Evolutionary conservation across 1,140 invertebrate species (phyloP), one percentile per base, ranked within the genome.

Genomic region (Mactra quadrangularis): DNA sequence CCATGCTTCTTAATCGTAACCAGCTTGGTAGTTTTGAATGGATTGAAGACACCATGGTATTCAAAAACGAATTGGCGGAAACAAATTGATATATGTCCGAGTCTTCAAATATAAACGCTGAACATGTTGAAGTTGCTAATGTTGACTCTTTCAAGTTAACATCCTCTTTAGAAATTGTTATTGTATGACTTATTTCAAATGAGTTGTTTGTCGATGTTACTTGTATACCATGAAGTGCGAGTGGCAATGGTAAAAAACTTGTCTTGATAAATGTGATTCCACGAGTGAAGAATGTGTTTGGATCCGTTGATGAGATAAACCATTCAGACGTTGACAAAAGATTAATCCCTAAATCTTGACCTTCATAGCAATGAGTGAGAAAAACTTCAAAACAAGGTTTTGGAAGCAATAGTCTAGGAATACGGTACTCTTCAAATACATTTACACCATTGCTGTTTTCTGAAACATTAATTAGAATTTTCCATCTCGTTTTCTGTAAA

Each of bases 71-170:
- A 35, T 31, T 38, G 22, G 66, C 25, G 4, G 66, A 71, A 22
- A 71, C 31, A 52, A 71, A 71, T 50, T 71, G 41, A 71, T 50
- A 50, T 53, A 71, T 52, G 22, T 71, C 66, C 3, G 66, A 52
- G 27, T 71, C 25, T 19, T 22, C 29, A 27, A 71, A 19, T 31
- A 50, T 47, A 35, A 71, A 71, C 33, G 66, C n/a, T n/a, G n/a
- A n/a, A n/a, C n/a, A 50, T 52, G 31, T 52, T 9, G 41, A 71
- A 31, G 50, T 27, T 7, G 45, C 7, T 33, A 47, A 47, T 31
- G 60, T 64, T 45, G 41, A 17, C 0, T 22, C 35, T 13, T 64
- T 64, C n/a, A 22, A 22, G 15, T 45, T 64, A 22, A 45, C 13
- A 15, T 1, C 47, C 2, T 38, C 60, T 7, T 64, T 38, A n/a